These are phyloP conservation scores for Apomyelois bistriatella DNA, from an alignment of 2,888 invertebrate genomes.

Conservation along the genomic window DNA sequence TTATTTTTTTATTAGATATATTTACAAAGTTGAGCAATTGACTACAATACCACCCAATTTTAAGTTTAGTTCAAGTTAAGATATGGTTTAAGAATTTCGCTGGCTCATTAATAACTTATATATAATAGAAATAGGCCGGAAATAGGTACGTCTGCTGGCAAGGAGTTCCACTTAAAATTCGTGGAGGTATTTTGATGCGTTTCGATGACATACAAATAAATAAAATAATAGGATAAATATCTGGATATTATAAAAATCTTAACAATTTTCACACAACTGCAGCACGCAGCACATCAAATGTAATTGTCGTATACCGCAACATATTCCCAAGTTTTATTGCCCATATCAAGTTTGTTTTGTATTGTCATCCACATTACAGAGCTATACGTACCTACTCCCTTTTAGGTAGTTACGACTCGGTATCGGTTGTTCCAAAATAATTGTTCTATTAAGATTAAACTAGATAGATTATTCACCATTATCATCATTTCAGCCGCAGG, in stretches of 20 bases:
- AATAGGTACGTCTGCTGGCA: too few species aligned
- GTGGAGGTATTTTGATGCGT: too few species aligned
- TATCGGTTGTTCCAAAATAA: background rate
- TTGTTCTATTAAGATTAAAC: background rate
- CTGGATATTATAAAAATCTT: background rate
- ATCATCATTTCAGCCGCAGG: too few species aligned
- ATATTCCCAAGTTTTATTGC: conserved; percentile 65
- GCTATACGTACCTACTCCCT: conserved; percentile 3
- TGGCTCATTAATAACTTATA: too few species aligned
- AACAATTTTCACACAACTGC: conserved; percentile 18
- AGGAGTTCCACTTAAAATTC: too few species aligned
- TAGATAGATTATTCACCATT: background rate
- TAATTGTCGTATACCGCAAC: conserved; percentile 61
- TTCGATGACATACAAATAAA: too few species aligned
- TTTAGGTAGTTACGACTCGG: background rate
- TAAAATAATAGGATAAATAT: background rate
- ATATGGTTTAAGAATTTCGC: too few species aligned
- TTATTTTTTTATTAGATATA: too few species aligned
- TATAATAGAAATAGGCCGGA: too few species aligned
- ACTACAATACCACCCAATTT: too few species aligned
- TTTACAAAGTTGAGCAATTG: too few species aligned
- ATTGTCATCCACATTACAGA: conserved; percentile 25
- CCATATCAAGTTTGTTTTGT: conserved; percentile 65
- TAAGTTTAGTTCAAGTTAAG: too few species aligned
- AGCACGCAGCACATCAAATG: conserved; percentile 47